Conservation (phyloP, 2,888 invertebrate genomes). For the Ophonus ardosiacus region DNA sequence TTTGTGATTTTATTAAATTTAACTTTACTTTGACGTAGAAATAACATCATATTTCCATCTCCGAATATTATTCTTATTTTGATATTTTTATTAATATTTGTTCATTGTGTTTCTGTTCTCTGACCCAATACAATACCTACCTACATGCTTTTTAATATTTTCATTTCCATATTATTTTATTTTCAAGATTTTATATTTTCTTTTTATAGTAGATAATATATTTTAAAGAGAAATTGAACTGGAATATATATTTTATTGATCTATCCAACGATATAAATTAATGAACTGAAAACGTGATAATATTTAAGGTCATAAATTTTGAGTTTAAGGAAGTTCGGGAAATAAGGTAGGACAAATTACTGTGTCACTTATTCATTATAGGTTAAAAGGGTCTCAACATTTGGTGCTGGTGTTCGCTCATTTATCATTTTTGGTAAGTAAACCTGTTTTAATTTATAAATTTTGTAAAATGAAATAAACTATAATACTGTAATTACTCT, state of each 20-base stretch:
- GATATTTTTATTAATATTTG: no score
- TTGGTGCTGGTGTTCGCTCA: neutral
- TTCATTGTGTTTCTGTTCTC: no score
- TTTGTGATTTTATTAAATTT: no score
- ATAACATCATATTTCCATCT: no score
- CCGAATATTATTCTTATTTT: no score
- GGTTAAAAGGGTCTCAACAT: neutral
- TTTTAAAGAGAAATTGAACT: neutral
- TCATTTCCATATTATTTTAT: no score
- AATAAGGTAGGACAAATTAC: neutral
- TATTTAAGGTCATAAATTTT: neutral
- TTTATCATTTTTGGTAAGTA: neutral
- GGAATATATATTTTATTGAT: conserved; percentile 1
- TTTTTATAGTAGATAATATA: no score
- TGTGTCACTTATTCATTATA: neutral
- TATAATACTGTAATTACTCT: no score
- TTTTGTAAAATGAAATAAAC: neutral
- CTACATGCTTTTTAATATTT: no score
- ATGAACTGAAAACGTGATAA: neutral
- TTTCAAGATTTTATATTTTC: no score
- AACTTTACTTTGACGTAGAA: no score
- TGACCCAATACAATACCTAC: no score
- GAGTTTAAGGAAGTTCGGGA: neutral
- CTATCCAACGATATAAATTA: neutral
- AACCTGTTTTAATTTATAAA: neutral